These are phyloP conservation scores for Varecia variegata DNA, from an alignment of 2,797 vertebrate genomes.

Conservation along the genomic window DNA sequence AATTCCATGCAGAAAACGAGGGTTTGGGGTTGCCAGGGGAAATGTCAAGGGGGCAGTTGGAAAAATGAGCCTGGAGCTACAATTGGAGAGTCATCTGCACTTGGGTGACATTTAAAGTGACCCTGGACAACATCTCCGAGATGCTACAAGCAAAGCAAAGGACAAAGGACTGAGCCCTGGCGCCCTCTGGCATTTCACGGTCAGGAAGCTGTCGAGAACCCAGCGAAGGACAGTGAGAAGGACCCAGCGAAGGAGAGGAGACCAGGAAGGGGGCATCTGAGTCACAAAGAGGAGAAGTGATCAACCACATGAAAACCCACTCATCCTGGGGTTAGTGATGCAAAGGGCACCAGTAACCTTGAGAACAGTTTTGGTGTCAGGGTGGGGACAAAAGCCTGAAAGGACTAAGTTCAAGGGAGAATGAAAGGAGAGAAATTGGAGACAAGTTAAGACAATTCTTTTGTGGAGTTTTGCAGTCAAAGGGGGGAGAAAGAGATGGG, in stretches of 20 bases:
- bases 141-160: neutral
- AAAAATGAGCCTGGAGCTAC: neutral
- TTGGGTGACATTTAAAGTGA: neutral
- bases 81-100: neutral
- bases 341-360: neutral
- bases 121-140: neutral
- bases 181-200: neutral
- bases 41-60: neutral
- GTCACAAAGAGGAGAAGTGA: neutral
- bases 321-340: neutral
- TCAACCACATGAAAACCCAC: neutral
- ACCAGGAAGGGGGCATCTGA: neutral
- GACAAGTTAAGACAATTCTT: neutral
- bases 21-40: neutral
- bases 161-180: neutral
- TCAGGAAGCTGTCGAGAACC: neutral
- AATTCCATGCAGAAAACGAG: neutral
- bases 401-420: neutral
- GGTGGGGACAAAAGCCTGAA: neutral
- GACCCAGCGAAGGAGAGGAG: neutral
- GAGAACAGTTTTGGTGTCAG: neutral
- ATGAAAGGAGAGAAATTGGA: neutral
- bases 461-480: neutral
- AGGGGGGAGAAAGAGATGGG: neutral
- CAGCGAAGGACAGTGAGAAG: neutral